Percentiles rank a stretch among this genome's conserved stretches.
Evolutionary conservation across 2,888 invertebrate species (phyloP).

Genomic region (Metallyticus violacea): DNA sequence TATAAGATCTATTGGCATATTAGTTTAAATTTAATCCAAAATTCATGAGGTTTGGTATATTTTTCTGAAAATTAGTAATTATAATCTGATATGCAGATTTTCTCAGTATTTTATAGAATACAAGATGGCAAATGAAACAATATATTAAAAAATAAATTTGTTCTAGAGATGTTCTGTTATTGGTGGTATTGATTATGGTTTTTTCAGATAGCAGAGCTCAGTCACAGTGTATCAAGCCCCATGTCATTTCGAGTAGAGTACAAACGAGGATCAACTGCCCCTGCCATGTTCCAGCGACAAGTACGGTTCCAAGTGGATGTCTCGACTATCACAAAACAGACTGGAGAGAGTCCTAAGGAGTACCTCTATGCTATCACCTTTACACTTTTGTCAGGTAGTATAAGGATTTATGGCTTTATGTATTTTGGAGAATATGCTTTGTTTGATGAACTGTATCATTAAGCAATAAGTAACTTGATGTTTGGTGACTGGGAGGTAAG

Average conservation of each 20-base stretch:
- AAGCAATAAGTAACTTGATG: background rate
- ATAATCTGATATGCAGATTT: too few species aligned
- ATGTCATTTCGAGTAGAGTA: conserved; percentile 98
- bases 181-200: background rate
- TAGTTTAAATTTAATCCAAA: too few species aligned
- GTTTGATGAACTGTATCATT: background rate
- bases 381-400: conserved; percentile 83
- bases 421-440: background rate
- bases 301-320: conserved; percentile 80
- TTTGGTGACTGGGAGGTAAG: background rate
- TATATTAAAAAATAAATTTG: too few species aligned
- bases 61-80: too few species aligned
- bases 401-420: conserved; percentile 32
- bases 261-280: conserved; percentile 88
- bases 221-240: conserved; percentile 96
- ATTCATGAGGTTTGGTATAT: too few species aligned
- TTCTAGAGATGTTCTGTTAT: background rate
- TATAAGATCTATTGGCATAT: too few species aligned
- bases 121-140: too few species aligned
- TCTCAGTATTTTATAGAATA: too few species aligned
- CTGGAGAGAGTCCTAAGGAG: conserved; percentile 63
- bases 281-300: conserved; percentile 95
- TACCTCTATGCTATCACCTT: conserved; percentile 91
- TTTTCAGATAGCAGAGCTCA: conserved; percentile 87
- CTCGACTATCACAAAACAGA: conserved; percentile 50